Evolutionary conservation across 2,113 vertebrate genomes (phyloP).

Genomic region (Pungitius pungitius): DNA sequence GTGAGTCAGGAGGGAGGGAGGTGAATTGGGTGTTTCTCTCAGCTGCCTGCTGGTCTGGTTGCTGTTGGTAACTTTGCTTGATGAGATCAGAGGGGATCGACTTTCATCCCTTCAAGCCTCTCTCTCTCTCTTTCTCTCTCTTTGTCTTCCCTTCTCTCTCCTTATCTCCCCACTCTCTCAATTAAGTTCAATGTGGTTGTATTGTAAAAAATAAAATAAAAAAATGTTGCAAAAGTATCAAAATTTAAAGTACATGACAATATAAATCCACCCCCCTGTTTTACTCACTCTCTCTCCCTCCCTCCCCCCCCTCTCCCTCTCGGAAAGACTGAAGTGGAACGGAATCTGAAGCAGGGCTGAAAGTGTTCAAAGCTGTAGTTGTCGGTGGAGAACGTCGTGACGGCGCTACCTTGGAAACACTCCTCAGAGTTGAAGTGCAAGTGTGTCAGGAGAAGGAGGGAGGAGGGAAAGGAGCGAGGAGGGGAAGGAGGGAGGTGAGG

Average conservation of each 20-base stretch:
- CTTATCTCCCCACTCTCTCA: not conserved
- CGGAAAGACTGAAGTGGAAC: slow-evolving; percentile 49
- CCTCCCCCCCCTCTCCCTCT: slow-evolving; percentile 14
- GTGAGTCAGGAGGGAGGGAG: slow-evolving; percentile 30
- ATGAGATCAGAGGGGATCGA: slow-evolving; percentile 79
- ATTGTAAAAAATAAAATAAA: not conserved
- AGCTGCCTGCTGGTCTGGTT: slow-evolving; percentile 69
- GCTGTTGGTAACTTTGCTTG: slow-evolving; percentile 76
- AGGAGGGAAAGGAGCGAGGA: slow-evolving; percentile 50
- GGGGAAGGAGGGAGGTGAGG: slow-evolving; percentile 25
- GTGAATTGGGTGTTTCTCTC: slow-evolving; percentile 62
- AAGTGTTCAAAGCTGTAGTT: slow-evolving; percentile 41
- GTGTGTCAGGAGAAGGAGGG: slow-evolving; percentile 32
- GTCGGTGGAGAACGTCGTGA: slow-evolving; percentile 43
- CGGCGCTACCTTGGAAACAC: slow-evolving; percentile 63
- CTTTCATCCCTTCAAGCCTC: slow-evolving; percentile 69
- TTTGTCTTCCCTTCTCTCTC: slow-evolving; percentile 3
- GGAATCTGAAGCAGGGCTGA: slow-evolving; percentile 56
- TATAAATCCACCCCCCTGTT: slow-evolving; percentile 2
- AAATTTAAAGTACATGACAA: not conserved
- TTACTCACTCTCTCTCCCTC: not conserved
- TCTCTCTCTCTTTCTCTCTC: slow-evolving; percentile 3
- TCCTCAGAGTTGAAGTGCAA: slow-evolving; percentile 48
- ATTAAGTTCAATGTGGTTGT: not conserved
- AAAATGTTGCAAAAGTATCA: not conserved